Conservation (phyloP, 2,888 invertebrate genomes). For the Agonum fuliginosum region DNA sequence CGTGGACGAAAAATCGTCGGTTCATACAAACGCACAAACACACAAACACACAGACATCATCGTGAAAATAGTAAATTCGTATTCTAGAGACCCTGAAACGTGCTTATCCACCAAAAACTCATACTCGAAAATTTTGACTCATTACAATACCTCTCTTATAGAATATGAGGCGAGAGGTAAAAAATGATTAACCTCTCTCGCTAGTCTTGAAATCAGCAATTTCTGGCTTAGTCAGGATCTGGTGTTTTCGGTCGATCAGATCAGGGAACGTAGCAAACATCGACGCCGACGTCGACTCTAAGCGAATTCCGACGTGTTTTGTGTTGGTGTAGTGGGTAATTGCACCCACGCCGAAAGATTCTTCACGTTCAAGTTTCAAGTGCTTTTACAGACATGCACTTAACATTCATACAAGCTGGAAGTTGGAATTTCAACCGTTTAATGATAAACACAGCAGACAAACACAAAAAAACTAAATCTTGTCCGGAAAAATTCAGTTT, state of each 20-base stretch:
- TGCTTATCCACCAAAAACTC: no score
- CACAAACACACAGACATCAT: no score
- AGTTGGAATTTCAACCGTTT: constrained; percentile 14
- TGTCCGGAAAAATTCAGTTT: not conserved
- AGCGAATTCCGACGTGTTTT: constrained; percentile 13
- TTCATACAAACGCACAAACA: no score
- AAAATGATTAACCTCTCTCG: no score
- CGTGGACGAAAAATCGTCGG: no score
- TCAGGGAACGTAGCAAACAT: constrained; percentile 17
- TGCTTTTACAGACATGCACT: constrained; percentile 14
- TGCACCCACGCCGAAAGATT: constrained; percentile 3
- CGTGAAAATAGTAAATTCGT: no score
- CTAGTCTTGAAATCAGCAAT: no score
- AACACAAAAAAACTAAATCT: not conserved
- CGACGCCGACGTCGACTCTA: not conserved
- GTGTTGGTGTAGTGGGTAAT: constrained; percentile 23
- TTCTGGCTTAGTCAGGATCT: not conserved
- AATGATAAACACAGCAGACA: not conserved
- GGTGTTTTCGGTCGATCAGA: not conserved
- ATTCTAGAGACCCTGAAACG: no score
- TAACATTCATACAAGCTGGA: no score
- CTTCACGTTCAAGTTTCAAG: not conserved
- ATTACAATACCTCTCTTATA: no score
- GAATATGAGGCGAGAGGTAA: no score
- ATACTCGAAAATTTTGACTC: no score